Evolutionary conservation across 1,140 invertebrate species (phyloP), one percentile per base, ranked within the genome.

Genomic region (Platyscapa corneri): DNA sequence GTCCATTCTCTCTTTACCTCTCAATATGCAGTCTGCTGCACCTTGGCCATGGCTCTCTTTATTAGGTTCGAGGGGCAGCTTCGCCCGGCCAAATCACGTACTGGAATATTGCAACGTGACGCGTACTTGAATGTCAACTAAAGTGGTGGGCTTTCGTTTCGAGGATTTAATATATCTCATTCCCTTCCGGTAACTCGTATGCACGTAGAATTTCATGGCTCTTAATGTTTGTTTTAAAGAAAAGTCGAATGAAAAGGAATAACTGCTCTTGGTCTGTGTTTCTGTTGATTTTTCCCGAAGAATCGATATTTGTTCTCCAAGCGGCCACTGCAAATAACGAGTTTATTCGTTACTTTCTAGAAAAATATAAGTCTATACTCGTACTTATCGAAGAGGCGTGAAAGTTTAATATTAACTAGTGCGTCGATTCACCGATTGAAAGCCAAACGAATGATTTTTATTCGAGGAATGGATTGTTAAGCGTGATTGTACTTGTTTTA

Each of bases 1-100:
- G 8, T n/a, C 37, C 70, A 42, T 53, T 53, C 39, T 46, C 72
- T 46, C 72, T 46, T n/a, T 74, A 49, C 39, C 80, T 56, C 72
- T 49, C 75, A 74, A 42, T 74, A 74, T 74, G 70, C 70, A 74
- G 37, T 42, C 39, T 30, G 65, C 12, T 82, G 46, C 42, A 82
- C 65, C 79, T 70, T 81, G 39, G 65, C 79, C 79, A 65, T 72
- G 65, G 34, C 42, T 82, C 65, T 20, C n/a, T 74, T 74, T 42
- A 74, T 74, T 74, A 74, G 70, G 70, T 74, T 42, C 70, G 39
- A 74, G 37, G 70, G 27, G 37, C 70, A 74, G 27, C 20, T 74
- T 42, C 10, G 34, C 37, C 70, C 32, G 70, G 20, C 0, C 6
- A 39, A 74, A 74, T 74, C 70, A 74, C 39, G 39, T 42, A 74